Base-by-base conservation (phyloP, 2,797 vertebrate species). In the Dallia pectoralis region DNA sequence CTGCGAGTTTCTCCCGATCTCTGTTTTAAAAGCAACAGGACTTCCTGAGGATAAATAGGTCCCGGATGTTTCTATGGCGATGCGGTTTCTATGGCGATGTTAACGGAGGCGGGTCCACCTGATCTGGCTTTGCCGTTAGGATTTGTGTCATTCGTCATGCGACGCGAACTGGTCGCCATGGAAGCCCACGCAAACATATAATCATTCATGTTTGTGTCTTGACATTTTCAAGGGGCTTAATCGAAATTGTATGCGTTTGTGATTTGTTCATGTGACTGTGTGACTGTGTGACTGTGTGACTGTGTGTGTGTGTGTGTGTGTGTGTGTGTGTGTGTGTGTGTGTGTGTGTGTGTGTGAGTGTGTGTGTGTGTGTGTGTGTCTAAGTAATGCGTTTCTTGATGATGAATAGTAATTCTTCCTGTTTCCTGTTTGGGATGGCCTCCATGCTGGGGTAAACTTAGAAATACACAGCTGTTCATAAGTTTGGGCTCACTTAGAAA, bases 381-480 rank as follows among this genome's bases (percentile, higher is more conserved):
- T 22, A n/a, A n/a, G 49, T 53, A 19, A 22, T 19, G 18, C 49
- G n/a, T 5, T 19, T 53, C 49, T 19, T 53, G 49, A 56, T 0
- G 51, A 56, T 56, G 51, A 56, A 56, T 56, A 25, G n/a, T 56
- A 56, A 56, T 56, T 9, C 51, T 22, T 56, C 51, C 51, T 56
- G 51, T 56, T 56, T 56, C 51, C 51, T 56, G 51, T 56, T 22
- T 22, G 22, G 22, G n/a, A 53, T 22, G n/a, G n/a, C n/a, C n/a
- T n/a, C 6, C 51, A 53, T 53, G 40, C 40, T 7, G 40, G 5
- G 40, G 2, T 40, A 3, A 36, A 36, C 33, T 36, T 7, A 3
- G 33, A 40, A 40, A 40, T n/a, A n/a, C n/a, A n/a, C n/a, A n/a
- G n/a, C n/a, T n/a, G n/a, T n/a, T n/a, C n/a, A n/a, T n/a, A n/a